Base-by-base conservation (phyloP, 1,140 invertebrate genomes). In the Panonychus citri region DNA sequence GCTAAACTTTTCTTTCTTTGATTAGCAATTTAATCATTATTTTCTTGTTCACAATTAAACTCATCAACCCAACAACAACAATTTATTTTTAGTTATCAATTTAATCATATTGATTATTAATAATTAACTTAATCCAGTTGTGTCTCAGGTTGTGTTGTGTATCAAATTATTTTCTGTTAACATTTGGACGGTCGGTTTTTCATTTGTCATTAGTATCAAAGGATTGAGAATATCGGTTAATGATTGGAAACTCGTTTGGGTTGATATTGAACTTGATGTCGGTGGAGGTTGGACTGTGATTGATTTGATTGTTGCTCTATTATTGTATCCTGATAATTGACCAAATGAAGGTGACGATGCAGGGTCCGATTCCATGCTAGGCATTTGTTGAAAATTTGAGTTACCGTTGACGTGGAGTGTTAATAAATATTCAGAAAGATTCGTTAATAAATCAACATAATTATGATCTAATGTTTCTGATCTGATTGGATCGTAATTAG, bases 341-440 rank as follows among this genome's bases (percentile, higher is more conserved):
- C 4, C 7, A 5, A n/a, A 10, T 10, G 42, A 19, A 46, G 17
- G 7, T 24, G 42, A 46, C 5, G 4, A 7, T n/a, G 42, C 49
- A 27, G 24, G 15, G 10, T 28, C 27, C n/a, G n/a, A n/a, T 39
- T 54, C 53, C 37, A 54, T 40, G 21, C 34, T 54, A 19, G 39
- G 15, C 17, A 30, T 7, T 27, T 54, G 53, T 25, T 25, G 28
- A 37, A 15, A 43, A 54, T 43, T 34, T n/a, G 27, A 30, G 17
- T 17, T 57, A n/a, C 54, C 53, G 30, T 54, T 54, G 1, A 61
- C 61, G 52, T 63, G 58, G 49, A 64, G 57, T 27, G 63, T 64
- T 8, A 64, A 52, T 19, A 64, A 59, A 40, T 64, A 62, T 57
- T 64, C 63, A 52, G 17, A 25, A 1, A n/a, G 3, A 46, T 55